Percentiles rank a stretch among this genome's conserved stretches.
Conservation (phyloP, 2,888 invertebrate species). For the Drosophila nr. medialis region DNA sequence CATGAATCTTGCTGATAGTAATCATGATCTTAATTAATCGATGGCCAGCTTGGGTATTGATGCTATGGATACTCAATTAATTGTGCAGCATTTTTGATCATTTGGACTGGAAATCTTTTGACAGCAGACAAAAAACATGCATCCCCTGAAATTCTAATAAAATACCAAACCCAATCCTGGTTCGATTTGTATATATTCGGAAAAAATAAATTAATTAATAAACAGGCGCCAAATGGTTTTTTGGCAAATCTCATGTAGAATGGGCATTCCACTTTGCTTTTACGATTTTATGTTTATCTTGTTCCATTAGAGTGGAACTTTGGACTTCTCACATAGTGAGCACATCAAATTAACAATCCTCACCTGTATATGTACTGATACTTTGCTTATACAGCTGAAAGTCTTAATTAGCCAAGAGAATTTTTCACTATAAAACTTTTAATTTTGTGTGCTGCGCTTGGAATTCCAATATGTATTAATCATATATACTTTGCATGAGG, state of each 20-base stretch:
- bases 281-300: slow-evolving; percentile 26
- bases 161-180: slow-evolving; percentile 35
- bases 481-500: slow-evolving; percentile 38
- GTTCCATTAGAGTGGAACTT: slow-evolving; percentile 52
- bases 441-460: slow-evolving; percentile 33
- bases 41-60: slow-evolving; percentile 12
- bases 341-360: slow-evolving; percentile 70
- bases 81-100: slow-evolving; percentile 29
- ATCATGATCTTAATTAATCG: slow-evolving; percentile 24
- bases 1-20: slow-evolving; percentile 25
- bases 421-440: slow-evolving; percentile 49
- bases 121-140: slow-evolving; percentile 50
- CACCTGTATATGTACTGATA: slow-evolving; percentile 59
- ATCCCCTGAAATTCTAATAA: slow-evolving; percentile 50
- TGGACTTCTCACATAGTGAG: slow-evolving; percentile 49
- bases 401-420: slow-evolving; percentile 61
- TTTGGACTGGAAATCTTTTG: slow-evolving; percentile 38
- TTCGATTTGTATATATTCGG: slow-evolving; percentile 55
- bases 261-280: slow-evolving; percentile 51
- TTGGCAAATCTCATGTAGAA: slow-evolving; percentile 21
- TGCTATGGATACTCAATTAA: slow-evolving; percentile 43
- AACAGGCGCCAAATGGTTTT: slow-evolving; percentile 7
- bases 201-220: not conserved
- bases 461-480: slow-evolving; percentile 20
- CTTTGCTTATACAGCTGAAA: slow-evolving; percentile 59